Conservation (phyloP, 1,140 invertebrate genomes). For the Drosophila kohkoa region DNA sequence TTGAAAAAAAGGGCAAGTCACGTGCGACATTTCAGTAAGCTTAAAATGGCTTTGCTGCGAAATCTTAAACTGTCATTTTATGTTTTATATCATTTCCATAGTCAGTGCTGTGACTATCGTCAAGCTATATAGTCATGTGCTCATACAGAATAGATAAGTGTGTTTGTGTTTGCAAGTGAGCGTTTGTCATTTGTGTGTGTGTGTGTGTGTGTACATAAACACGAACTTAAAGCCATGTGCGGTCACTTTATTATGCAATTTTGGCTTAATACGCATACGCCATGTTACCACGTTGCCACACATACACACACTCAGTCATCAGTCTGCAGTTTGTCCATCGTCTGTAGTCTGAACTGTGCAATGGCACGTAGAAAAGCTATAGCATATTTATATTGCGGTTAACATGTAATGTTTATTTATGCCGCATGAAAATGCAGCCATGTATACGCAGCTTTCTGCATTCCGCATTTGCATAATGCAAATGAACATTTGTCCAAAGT, state of each 20-base stretch:
- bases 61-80: constrained; percentile 72
- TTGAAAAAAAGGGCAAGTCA: constrained; percentile 45
- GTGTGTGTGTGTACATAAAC: constrained; percentile 20
- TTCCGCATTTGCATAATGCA: constrained; percentile 70
- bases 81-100: constrained; percentile 55
- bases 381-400: constrained; percentile 72
- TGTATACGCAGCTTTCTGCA: constrained; percentile 39
- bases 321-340: constrained; percentile 1
- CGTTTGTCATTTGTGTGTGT: not conserved
- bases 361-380: constrained; percentile 44
- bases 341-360: constrained; percentile 24
- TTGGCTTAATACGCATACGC: constrained; percentile 53
- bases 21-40: constrained; percentile 44
- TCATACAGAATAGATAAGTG: constrained; percentile 20
- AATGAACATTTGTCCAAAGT: constrained; percentile 42
- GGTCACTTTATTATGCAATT: constrained; percentile 71
- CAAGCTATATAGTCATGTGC: constrained; percentile 9
- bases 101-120: constrained; percentile 13
- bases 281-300: constrained; percentile 31
- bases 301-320: not conserved
- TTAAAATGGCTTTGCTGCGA: constrained; percentile 42
- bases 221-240: constrained; percentile 50
- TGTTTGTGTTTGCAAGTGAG: constrained; percentile 3
- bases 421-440: constrained; percentile 57
- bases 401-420: constrained; percentile 75